Conservation (phyloP, 2,113 vertebrate species). For the Oxyura jamaicensis region DNA sequence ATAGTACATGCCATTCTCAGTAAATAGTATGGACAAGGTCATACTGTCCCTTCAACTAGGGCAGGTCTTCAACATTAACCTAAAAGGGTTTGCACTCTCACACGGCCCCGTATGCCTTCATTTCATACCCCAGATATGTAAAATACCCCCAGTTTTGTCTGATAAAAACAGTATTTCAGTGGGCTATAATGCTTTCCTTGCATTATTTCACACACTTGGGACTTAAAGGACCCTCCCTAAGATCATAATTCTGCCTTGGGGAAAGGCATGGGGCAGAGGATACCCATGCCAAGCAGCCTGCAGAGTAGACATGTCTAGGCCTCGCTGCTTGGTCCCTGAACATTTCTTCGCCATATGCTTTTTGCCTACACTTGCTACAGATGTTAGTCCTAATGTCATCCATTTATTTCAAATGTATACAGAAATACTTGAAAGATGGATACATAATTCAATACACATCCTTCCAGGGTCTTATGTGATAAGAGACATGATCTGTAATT, state of each 20-base stretch:
- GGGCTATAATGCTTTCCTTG: not conserved
- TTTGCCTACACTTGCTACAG: not conserved
- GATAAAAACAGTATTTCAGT: not conserved
- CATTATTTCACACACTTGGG: not conserved
- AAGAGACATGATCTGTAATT: not conserved
- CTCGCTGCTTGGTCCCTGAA: not conserved
- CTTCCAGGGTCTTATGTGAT: not conserved
- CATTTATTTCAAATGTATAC: not conserved
- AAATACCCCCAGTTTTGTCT: not conserved
- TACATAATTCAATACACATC: not conserved
- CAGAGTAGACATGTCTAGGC: not conserved
- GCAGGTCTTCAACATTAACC: not conserved
- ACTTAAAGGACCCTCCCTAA: not conserved
- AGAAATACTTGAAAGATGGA: not conserved
- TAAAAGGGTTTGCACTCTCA: not conserved
- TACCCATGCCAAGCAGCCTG: not conserved
- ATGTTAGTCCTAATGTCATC: not conserved
- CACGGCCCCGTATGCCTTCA: not conserved
- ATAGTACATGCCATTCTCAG: not conserved
- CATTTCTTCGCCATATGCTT: not conserved
- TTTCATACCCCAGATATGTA: not conserved
- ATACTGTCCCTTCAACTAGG: not conserved
- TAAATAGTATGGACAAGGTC: not conserved
- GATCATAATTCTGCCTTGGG: not conserved
- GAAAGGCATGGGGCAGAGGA: not conserved